Evolutionary conservation across 2,113 vertebrate species (phyloP), one percentile per base, ranked within the genome.

Genomic region (Cavia aperea): DNA sequence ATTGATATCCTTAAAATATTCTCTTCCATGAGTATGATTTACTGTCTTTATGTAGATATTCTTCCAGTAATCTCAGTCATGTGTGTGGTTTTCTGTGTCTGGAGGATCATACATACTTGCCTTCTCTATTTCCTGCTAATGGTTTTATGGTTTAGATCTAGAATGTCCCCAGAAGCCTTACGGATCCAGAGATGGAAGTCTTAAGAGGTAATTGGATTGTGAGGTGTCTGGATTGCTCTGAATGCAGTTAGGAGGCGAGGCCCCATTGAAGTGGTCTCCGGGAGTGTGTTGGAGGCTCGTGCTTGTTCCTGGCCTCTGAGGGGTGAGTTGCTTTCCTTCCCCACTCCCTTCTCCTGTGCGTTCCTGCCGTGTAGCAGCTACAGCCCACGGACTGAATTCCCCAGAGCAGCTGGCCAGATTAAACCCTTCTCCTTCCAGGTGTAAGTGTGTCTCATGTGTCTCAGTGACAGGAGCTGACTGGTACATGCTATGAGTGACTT

Each of bases 51-150:
- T 60, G 93, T 81, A 70, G 26, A 5, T 86, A 39, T 33, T 88
- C 43, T 72, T 70, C 77, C n/a, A 39, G 58, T 79, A 66, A 36
- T 31, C 58, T 95, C 49, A n/a, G 84, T 75, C n/a, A 12, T 58
- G 4, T 39, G 23, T 63, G 15, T 56, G 54, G 26, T 68, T 21
- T 70, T 60, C 54, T 84, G 1, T 90, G 15, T 56, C 13, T 15
- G 5, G 56, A 77, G 63, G 49, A 29, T 26, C 21, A 36, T 43
- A 66, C 1, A 31, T 29, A 24, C 86, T 33, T 65, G 87, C 62
- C 21, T 11, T 84, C 26, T 92, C 39, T 65, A 0, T 33, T 65
- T 86, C 82, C 33, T 66, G 60, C 46, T 81, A 51, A 70, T 31
- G 5, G 73, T 77, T 43, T 77, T 49, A 31, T 46, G 46, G 46